A percentile compares a stretch with the other conserved stretches of the same genome.
Evolutionary conservation across 2,113 vertebrate species (phyloP).

Genomic region (Saiga tatarica): DNA sequence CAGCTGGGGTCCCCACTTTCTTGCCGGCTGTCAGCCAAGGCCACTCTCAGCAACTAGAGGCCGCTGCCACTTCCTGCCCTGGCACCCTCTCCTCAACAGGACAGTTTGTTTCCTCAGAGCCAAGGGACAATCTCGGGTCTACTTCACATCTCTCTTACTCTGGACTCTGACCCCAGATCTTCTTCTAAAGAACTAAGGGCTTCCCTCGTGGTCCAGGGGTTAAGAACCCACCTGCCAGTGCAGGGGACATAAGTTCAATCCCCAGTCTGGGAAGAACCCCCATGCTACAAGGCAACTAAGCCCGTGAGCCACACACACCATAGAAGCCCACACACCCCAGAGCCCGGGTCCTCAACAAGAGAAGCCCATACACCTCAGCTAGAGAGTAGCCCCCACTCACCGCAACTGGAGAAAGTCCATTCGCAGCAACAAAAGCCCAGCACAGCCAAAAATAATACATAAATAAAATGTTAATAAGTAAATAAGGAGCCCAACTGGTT

Average conservation of each 20-base stretch:
- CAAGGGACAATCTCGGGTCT: neutral
- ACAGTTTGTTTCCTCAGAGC: neutral
- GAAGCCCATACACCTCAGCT: neutral
- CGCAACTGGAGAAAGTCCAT: fast-evolving
- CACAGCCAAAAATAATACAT: neutral
- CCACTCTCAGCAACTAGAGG: neutral
- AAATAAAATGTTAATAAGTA: neutral
- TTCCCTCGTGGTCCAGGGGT: neutral
- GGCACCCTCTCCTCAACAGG: neutral
- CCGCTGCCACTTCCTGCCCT: fast-evolving
- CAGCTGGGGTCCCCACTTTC: neutral
- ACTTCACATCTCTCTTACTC: neutral
- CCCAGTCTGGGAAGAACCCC: neutral
- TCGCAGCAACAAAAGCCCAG: neutral
- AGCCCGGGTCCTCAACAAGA: neutral
- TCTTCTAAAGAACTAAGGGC: neutral
- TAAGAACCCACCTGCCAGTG: neutral
- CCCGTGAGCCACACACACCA: fast-evolving
- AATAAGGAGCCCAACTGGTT: neutral
- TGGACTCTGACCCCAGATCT: neutral
- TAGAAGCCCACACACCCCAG: neutral
- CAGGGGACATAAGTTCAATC: neutral
- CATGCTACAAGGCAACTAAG: neutral
- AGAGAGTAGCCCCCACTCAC: neutral
- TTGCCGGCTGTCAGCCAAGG: neutral